Conservation (phyloP, 2,797 vertebrate genomes). For the Clarias fuscus region DNA sequence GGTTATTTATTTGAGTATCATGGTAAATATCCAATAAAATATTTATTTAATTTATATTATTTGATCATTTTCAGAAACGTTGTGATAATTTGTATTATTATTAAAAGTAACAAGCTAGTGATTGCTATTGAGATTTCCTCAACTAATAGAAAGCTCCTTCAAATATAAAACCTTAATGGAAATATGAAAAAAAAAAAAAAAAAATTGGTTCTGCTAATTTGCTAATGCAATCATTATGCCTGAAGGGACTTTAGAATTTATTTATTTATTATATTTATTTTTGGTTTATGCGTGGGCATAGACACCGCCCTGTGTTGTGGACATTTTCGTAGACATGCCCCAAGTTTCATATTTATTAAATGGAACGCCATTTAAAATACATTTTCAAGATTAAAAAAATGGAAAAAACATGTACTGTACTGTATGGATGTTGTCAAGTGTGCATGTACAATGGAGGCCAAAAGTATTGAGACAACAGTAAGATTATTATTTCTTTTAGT, state of each 20-base stretch:
- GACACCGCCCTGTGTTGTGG: background rate
- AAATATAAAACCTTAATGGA: background rate
- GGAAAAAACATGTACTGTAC: background rate
- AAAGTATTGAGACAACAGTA: too few species aligned
- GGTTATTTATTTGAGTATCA: too few species aligned
- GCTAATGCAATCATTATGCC: background rate
- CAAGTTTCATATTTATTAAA: background rate
- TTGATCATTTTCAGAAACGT: background rate
- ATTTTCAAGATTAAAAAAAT: background rate
- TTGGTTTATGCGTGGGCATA: background rate
- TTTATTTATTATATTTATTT: background rate
- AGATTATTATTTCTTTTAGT: too few species aligned
- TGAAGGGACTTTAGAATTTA: background rate
- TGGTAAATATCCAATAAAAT: background rate
- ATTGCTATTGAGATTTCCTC: too few species aligned
- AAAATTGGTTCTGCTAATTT: background rate
- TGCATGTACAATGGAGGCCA: background rate
- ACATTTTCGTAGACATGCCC: background rate
- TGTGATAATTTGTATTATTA: background rate
- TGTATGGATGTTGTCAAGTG: background rate
- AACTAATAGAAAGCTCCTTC: background rate
- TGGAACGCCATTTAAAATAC: background rate
- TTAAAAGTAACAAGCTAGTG: background rate
- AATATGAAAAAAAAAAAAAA: too few species aligned
- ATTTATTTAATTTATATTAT: background rate